Conservation (phyloP, 2,888 invertebrate genomes). For the Melieria picta region DNA sequence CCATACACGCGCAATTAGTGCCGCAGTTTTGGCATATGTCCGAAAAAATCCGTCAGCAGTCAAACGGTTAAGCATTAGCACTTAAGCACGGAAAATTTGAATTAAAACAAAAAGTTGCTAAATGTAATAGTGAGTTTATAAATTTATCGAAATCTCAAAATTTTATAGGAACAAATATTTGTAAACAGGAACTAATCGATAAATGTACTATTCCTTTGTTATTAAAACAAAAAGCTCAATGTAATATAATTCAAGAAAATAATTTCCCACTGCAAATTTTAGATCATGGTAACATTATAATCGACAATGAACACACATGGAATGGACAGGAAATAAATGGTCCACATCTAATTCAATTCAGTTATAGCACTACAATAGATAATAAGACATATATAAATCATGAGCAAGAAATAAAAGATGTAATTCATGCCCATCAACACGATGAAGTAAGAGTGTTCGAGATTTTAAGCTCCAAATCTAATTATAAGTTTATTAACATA, state of each 20-base stretch:
- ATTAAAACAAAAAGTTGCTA: too few species aligned
- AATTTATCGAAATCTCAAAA: neutral
- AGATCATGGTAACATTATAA: constrained; percentile 19
- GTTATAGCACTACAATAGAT: constrained; percentile 11
- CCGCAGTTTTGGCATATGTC: too few species aligned
- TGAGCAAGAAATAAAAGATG: constrained; percentile 1
- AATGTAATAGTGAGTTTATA: too few species aligned
- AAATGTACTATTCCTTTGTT: constrained; percentile 24
- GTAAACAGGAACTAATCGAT: constrained; percentile 18
- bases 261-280: constrained; percentile 13
- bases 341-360: constrained; percentile 4
- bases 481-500: constrained; percentile 20
- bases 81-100: too few species aligned
- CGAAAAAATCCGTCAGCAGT: too few species aligned
- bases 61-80: too few species aligned
- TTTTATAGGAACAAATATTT: constrained; percentile 11
- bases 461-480: constrained; percentile 3
- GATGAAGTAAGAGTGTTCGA: constrained; percentile 4
- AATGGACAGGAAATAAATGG: neutral
- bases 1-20: too few species aligned
- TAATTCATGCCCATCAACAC: neutral
- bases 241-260: constrained; percentile 26
- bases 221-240: constrained; percentile 24
- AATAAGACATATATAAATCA: constrained; percentile 7
- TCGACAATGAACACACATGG: constrained; percentile 18